phyloP scores from a whole-genome alignment of 2,888 invertebrate genomes.

The Selenia dentaria region DNA sequence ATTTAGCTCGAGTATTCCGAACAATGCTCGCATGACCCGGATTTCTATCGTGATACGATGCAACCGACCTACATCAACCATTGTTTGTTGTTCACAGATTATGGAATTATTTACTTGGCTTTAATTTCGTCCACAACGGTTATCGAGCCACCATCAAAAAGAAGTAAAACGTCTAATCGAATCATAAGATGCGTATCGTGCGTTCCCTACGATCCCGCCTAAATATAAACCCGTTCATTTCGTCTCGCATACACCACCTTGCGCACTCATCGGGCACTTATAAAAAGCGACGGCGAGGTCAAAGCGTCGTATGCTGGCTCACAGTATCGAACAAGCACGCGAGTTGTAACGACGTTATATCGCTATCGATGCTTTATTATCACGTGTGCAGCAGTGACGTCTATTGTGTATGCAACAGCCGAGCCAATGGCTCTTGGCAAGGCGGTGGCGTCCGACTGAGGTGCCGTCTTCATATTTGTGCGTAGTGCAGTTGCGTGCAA shows the following conservation, averaged over 20 bases:
- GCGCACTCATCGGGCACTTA: conserved; percentile 78
- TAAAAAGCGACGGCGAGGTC: conserved; percentile 81
- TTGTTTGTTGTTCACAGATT: conserved; percentile 53
- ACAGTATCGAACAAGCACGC: conserved; percentile 78
- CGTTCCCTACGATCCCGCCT: conserved; percentile 58
- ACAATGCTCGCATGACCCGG: conserved; percentile 67
- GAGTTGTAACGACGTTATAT: conserved; percentile 72
- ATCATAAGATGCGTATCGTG: conserved; percentile 47
- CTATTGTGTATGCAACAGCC: conserved; percentile 66
- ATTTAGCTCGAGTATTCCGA: conserved; percentile 54
- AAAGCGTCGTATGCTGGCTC: conserved; percentile 54
- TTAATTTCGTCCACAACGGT: conserved; percentile 35
- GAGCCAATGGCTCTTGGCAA: conserved; percentile 81
- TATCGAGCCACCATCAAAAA: conserved; percentile 11
- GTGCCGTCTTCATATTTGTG: conserved; percentile 68
- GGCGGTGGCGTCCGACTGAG: conserved; percentile 62
- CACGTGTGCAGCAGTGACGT: conserved; percentile 79
- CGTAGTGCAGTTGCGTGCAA: conserved; percentile 62
- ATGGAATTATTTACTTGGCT: conserved; percentile 28
- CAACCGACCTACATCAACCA: conserved; percentile 58
- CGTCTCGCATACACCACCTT: conserved; percentile 70
- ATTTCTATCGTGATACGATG: conserved; percentile 57
- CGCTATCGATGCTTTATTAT: conserved; percentile 71
- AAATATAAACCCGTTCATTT: conserved; percentile 70
- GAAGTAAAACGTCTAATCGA: conserved; percentile 29